These are phyloP conservation scores for Danio kyathit DNA, from an alignment of 2,797 vertebrate genomes.

Conservation along the genomic window DNA sequence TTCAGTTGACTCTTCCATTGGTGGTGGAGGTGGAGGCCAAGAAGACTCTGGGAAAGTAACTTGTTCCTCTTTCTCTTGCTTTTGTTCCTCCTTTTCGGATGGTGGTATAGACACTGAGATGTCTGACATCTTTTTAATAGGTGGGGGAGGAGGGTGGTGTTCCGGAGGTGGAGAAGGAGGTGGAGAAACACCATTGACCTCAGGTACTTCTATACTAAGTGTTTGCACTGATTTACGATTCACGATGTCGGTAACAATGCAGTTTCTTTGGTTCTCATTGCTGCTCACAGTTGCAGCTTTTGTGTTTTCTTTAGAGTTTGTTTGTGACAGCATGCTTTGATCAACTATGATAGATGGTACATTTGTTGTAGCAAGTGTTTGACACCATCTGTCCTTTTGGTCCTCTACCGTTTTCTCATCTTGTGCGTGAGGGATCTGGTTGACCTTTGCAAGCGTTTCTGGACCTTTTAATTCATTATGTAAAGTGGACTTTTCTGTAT, in stretches of 20 bases:
- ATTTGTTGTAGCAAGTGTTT: slow-evolving; percentile 63
- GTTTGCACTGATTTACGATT: slow-evolving; percentile 41
- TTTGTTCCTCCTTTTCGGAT: slow-evolving; percentile 59
- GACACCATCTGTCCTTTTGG: slow-evolving; percentile 51
- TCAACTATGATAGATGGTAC: slow-evolving; percentile 63
- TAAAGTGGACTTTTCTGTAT: slow-evolving; percentile 48
- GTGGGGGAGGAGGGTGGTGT: slow-evolving; percentile 89
- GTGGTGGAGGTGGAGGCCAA: slow-evolving; percentile 94
- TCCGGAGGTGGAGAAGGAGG: slow-evolving; percentile 88
- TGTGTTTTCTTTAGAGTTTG: slow-evolving; percentile 48
- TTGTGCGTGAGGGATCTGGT: slow-evolving; percentile 42
- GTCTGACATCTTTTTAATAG: slow-evolving; percentile 75
- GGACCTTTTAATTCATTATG: slow-evolving; percentile 39
- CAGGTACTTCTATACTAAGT: slow-evolving; percentile 56
- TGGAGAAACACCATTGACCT: slow-evolving; percentile 70
- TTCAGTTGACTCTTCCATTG: slow-evolving; percentile 81
- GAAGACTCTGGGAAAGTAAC: slow-evolving; percentile 68
- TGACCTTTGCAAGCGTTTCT: slow-evolving; percentile 6
- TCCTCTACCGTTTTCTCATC: slow-evolving; percentile 54
- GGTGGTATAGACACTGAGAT: slow-evolving; percentile 62
- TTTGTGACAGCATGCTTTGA: slow-evolving; percentile 33
- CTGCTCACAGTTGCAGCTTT: slow-evolving; percentile 48
- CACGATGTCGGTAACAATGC: slow-evolving; percentile 4
- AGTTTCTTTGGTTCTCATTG: background rate
- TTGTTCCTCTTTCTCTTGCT: slow-evolving; percentile 62